phyloP scores from a whole-genome alignment of 2,888 invertebrate genomes.

The Callosobruchus maculatus region DNA sequence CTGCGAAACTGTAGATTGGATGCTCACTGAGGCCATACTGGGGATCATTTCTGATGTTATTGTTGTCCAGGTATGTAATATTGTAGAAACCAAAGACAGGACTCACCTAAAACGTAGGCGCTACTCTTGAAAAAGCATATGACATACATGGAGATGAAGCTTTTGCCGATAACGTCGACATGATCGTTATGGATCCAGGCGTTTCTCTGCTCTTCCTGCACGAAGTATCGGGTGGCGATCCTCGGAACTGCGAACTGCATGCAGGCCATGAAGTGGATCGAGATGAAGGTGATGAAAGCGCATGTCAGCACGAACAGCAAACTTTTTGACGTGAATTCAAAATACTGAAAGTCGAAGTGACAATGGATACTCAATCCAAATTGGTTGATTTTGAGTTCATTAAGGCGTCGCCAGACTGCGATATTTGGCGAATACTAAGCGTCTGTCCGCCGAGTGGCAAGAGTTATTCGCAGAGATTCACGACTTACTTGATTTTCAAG shows the following conservation, averaged over 20 bases:
- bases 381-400: too few relatives aligned
- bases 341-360: constrained; percentile 2
- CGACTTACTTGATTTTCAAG: too few relatives aligned
- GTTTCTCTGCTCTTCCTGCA: not conserved
- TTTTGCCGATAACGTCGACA: not conserved
- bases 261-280: constrained; percentile 6
- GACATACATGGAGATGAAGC: not conserved
- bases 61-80: too few relatives aligned
- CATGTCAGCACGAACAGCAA: constrained; percentile 1
- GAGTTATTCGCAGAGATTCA: too few relatives aligned
- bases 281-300: not conserved
- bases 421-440: too few relatives aligned
- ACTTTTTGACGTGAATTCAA: constrained; percentile 1
- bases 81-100: too few relatives aligned
- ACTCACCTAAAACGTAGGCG: constrained; percentile 9
- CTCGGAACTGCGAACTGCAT: constrained; percentile 1
- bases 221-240: constrained; percentile 3
- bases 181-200: not conserved
- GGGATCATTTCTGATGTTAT: too few relatives aligned
- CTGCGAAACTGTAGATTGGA: too few relatives aligned
- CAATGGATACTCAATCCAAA: too few relatives aligned
- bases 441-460: too few relatives aligned
- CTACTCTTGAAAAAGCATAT: constrained; percentile 4
- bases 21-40: too few relatives aligned
- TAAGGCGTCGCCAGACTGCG: too few relatives aligned